A percentile compares a stretch with the other conserved stretches of the same genome.
Conservation (phyloP, 2,113 vertebrate species). For the Phaethon lepturus region DNA sequence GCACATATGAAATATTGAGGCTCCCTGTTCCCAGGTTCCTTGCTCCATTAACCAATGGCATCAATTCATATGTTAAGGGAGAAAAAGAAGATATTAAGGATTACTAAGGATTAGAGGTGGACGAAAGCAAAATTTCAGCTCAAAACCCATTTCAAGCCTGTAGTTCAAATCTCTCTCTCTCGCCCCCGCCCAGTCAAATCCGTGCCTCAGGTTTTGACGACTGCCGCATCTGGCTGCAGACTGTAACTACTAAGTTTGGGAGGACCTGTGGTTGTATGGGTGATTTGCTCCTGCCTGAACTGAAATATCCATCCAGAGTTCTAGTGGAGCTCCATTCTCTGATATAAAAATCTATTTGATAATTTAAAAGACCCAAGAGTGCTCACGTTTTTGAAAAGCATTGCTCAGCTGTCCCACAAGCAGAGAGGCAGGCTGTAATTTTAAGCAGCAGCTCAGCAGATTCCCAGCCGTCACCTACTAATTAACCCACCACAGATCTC, state of each 20-base stretch:
- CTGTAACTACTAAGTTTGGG: not conserved
- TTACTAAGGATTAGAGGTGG: not conserved
- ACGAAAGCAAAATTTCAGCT: not conserved
- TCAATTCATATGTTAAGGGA: not conserved
- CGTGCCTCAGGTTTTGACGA: not conserved
- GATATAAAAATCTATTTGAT: not conserved
- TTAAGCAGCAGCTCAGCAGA: not conserved
- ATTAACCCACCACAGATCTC: not conserved
- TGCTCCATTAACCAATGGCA: not conserved
- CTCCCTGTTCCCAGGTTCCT: not conserved
- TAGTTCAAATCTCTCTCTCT: not conserved
- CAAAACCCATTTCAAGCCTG: not conserved
- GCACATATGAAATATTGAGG: not conserved
- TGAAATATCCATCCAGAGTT: not conserved
- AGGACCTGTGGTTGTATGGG: not conserved
- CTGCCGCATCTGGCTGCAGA: not conserved
- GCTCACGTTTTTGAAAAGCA: not conserved
- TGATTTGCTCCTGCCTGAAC: not conserved
- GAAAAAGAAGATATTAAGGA: not conserved
- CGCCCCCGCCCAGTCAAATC: not conserved
- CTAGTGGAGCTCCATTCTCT: not conserved
- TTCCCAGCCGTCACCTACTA: not conserved
- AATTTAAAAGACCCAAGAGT: not conserved
- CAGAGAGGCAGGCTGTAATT: constrained; percentile 7
- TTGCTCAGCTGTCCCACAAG: not conserved